phyloP scores from a whole-genome alignment of 92 coral and sea anemone species.

The Phenganax marumi region DNA sequence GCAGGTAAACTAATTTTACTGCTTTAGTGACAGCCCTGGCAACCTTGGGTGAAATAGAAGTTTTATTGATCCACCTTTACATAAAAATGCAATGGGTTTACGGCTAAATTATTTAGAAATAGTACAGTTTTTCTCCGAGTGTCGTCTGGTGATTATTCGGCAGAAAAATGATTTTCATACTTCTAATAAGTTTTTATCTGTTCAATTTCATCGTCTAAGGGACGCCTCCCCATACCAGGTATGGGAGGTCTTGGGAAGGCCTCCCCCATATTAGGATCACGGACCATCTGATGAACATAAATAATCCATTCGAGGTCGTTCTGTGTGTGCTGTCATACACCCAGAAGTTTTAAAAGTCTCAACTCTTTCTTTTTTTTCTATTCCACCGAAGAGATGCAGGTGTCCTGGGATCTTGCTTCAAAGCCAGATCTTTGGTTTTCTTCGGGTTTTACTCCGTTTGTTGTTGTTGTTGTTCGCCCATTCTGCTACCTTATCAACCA shows the following conservation, averaged over 20 bases:
- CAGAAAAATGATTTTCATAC: conserved; percentile 9
- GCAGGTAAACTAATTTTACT: no score
- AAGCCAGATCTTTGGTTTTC: background rate
- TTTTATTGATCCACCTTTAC: conserved; percentile 10
- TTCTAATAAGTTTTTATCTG: background rate
- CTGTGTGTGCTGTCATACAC: conserved; percentile 40
- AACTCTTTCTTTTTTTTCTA: background rate
- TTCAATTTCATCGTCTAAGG: conserved; percentile 8
- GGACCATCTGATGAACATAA: conserved; percentile 44
- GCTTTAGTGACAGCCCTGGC: no score
- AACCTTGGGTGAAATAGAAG: background rate
- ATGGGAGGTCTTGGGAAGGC: no score
- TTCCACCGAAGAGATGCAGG: background rate
- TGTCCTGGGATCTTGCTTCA: conserved; percentile 3
- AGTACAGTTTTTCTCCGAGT: conserved; percentile 2
- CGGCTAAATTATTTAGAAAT: background rate
- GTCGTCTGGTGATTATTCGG: background rate
- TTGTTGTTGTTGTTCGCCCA: conserved; percentile 13
- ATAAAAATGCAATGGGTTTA: conserved; percentile 6
- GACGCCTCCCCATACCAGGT: background rate
- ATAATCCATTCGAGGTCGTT: conserved; percentile 56
- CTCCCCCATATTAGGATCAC: no score
- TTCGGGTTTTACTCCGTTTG: conserved; percentile 2
- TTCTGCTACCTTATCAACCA: background rate
- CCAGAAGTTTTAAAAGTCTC: conserved; percentile 28